These are phyloP conservation scores for Eupsilia transversa DNA, from an alignment of 2,888 invertebrate species.

Conservation along the genomic window DNA sequence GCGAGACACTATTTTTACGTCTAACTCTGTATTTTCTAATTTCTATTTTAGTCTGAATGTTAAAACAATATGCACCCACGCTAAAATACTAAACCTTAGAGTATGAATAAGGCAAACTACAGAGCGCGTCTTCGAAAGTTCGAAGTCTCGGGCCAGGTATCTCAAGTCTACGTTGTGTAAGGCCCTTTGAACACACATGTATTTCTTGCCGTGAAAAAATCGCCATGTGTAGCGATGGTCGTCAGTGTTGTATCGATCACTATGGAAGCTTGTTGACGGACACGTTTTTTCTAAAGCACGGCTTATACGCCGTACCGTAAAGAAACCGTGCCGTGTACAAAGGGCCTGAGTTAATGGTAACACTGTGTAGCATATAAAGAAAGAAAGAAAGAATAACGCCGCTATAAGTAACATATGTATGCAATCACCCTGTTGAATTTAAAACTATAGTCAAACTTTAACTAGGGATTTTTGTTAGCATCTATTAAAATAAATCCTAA, in stretches of 20 bases:
- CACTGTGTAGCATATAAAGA: no score
- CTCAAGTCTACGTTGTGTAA: conserved; percentile 3
- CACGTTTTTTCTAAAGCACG: no score
- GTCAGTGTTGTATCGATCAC: no score
- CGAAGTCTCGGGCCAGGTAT: neutral
- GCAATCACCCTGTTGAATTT: neutral
- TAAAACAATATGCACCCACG: conserved; percentile 61
- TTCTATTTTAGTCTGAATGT: conserved; percentile 45
- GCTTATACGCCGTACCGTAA: no score
- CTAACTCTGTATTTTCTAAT: conserved; percentile 28
- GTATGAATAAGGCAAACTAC: conserved; percentile 49
- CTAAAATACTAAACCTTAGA: conserved; percentile 31
- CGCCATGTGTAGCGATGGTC: no score
- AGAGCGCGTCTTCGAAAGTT: conserved; percentile 18
- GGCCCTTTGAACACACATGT: no score
- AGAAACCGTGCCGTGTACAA: no score
- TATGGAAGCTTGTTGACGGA: no score
- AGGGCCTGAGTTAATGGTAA: no score
- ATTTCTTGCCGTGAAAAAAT: no score
- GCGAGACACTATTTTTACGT: conserved; percentile 18
- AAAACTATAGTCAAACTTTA: neutral
- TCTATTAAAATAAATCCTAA: neutral
- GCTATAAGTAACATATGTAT: no score
- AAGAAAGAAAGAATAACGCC: no score
- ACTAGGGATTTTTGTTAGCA: neutral